Evolutionary conservation across 2,888 invertebrate genomes (phyloP).

Genomic region (Cabera pusaria): DNA sequence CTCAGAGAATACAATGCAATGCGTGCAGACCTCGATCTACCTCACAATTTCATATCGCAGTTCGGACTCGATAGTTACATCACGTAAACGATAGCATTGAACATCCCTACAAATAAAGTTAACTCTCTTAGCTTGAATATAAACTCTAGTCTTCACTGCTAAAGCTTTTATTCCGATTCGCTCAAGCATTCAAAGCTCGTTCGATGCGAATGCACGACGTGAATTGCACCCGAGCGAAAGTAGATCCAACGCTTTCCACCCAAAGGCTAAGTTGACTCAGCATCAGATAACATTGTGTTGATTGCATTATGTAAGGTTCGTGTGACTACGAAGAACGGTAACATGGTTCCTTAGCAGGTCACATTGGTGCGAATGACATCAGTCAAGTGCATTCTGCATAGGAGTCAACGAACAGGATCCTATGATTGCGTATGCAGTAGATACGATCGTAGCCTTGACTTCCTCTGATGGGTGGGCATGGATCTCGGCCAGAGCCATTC

Average conservation of each 20-base stretch:
- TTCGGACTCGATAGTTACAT: conserved; percentile 69
- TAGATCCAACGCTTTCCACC: conserved; percentile 55
- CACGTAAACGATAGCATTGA: conserved; percentile 70
- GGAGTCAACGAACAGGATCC: conserved; percentile 77
- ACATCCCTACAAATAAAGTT: conserved; percentile 42
- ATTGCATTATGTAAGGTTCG: conserved; percentile 74
- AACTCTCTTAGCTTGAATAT: conserved; percentile 32
- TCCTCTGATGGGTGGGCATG: conserved; percentile 58
- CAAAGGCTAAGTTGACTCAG: conserved; percentile 59
- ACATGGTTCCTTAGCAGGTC: conserved; percentile 77
- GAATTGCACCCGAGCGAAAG: conserved; percentile 61
- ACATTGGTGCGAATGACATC: conserved; percentile 76
- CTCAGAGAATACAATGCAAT: conserved; percentile 55
- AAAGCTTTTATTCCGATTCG: conserved; percentile 46
- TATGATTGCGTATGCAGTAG: conserved; percentile 70
- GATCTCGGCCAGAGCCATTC: conserved; percentile 70
- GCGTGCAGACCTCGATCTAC: conserved; percentile 46
- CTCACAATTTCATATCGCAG: conserved; percentile 60
- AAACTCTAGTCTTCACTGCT: conserved; percentile 36
- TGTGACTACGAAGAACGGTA: conserved; percentile 73
- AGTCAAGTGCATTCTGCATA: conserved; percentile 67
- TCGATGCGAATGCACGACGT: conserved; percentile 49
- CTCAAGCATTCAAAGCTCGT: conserved; percentile 41
- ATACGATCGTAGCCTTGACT: conserved; percentile 68
- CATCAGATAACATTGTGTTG: conserved; percentile 60